Conservation (phyloP, 2,888 invertebrate genomes). For the Blera fallax region DNA sequence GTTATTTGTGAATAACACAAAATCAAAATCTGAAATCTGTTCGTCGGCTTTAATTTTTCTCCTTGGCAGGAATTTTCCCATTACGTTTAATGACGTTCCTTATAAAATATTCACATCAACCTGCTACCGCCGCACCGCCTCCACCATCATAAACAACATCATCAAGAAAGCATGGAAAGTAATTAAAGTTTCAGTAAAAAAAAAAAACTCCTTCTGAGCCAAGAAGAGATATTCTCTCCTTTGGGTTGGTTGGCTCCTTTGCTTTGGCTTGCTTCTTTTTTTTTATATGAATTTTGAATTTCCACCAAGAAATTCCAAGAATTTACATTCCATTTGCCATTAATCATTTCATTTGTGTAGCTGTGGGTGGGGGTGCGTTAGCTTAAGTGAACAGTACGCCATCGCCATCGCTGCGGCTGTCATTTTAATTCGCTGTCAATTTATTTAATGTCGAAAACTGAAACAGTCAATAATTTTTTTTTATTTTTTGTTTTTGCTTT, state of each 20-base stretch:
- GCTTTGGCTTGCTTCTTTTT: neutral
- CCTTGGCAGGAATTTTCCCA: conserved; percentile 29
- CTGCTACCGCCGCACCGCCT: neutral
- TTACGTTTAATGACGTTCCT: conserved; percentile 43
- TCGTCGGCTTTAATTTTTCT: neutral
- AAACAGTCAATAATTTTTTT: conserved; percentile 51
- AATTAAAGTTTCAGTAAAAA: conserved; percentile 63
- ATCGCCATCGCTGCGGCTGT: conserved; percentile 26
- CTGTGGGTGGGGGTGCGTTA: neutral
- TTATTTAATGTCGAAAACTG: conserved; percentile 58
- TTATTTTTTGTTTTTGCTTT: neutral
- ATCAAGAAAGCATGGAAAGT: conserved; percentile 67
- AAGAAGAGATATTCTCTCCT: conserved; percentile 15
- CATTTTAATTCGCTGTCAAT: conserved; percentile 63
- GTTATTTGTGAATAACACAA: conserved; percentile 5
- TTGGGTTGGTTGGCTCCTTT: neutral
- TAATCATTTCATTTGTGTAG: conserved; percentile 46
- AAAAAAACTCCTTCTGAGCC: conserved; percentile 19
- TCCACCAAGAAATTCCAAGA: conserved; percentile 25
- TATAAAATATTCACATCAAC: conserved; percentile 53
- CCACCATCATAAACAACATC: conserved; percentile 50
- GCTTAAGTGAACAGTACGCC: conserved; percentile 28
- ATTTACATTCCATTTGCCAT: conserved; percentile 62
- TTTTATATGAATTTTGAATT: conserved; percentile 22
- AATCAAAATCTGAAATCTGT: conserved; percentile 35